phyloP scores from a whole-genome alignment of 2,888 invertebrate genomes.

The Carcina quercana region DNA sequence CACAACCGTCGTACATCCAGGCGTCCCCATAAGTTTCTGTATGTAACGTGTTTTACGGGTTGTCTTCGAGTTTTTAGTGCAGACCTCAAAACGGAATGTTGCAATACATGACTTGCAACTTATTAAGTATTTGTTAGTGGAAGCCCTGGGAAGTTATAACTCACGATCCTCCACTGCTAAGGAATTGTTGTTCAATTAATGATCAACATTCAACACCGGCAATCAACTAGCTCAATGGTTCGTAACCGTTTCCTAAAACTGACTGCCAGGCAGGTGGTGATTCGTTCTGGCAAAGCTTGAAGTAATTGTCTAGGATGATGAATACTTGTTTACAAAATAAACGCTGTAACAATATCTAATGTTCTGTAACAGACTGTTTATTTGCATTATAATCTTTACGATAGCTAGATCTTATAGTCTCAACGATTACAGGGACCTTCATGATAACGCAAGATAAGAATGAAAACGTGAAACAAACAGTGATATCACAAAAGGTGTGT shows the following conservation, averaged over 20 bases:
- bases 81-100: constrained; percentile 34
- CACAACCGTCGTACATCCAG: constrained; percentile 52
- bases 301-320: constrained; percentile 2
- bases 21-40: constrained; percentile 25
- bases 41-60: constrained; percentile 60
- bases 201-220: too few species aligned
- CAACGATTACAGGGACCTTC: constrained; percentile 42
- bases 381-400: constrained; percentile 31
- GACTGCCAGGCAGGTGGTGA: too few species aligned
- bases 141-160: too few species aligned
- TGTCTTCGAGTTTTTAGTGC: constrained; percentile 39
- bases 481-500: constrained; percentile 35
- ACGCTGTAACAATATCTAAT: background rate
- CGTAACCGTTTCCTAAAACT: too few species aligned
- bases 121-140: too few species aligned
- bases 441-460: constrained; percentile 42
- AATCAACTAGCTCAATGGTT: too few species aligned
- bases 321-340: constrained; percentile 19
- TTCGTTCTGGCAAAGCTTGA: background rate
- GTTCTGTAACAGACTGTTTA: constrained; percentile 20
- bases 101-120: too few species aligned
- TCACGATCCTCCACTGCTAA: too few species aligned
- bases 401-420: constrained; percentile 29
- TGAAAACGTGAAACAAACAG: constrained; percentile 34
- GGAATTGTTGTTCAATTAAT: too few species aligned